A percentile compares a stretch with the other conserved stretches of the same genome.
These are phyloP conservation scores for Cryptotis parvus DNA, from an alignment of 2,113 vertebrate genomes.

Conservation along the genomic window DNA sequence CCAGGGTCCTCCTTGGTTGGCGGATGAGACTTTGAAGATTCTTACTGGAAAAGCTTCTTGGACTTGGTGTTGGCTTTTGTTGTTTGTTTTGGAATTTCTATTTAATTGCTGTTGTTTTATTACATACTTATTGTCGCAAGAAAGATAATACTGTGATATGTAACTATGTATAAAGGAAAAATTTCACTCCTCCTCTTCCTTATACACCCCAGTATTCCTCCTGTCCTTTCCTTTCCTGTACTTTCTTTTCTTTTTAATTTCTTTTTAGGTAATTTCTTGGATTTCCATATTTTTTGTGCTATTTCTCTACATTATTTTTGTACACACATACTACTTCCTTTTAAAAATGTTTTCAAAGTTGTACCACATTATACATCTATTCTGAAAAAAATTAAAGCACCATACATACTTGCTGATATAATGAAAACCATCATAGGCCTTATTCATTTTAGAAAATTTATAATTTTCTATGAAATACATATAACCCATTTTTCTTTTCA, in stretches of 20 bases:
- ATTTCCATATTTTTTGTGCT: neutral
- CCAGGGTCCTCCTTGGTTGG: neutral
- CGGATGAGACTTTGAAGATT: neutral
- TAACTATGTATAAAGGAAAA: slow-evolving; percentile 14
- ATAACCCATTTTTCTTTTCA: slow-evolving; percentile 25
- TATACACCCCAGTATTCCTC: neutral
- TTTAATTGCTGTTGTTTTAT: slow-evolving; percentile 4
- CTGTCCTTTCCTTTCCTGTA: neutral
- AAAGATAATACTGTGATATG: neutral
- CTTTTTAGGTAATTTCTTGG: neutral
- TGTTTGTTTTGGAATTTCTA: slow-evolving; percentile 36
- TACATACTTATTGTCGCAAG: slow-evolving; percentile 5
- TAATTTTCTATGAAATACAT: neutral
- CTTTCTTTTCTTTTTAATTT: neutral
- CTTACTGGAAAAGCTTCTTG: neutral
- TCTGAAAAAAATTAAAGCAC: neutral
- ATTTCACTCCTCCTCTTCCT: neutral
- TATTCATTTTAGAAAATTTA: slow-evolving; percentile 17
- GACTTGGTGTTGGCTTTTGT: neutral
- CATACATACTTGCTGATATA: slow-evolving; percentile 32
- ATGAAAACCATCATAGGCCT: neutral
- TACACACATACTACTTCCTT: neutral
- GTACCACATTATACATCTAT: neutral
- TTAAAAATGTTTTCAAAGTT: neutral
- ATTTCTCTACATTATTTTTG: neutral